phyloP scores from a whole-genome alignment of 1,140 invertebrate species.

The Pogonomyrmex barbatus region DNA sequence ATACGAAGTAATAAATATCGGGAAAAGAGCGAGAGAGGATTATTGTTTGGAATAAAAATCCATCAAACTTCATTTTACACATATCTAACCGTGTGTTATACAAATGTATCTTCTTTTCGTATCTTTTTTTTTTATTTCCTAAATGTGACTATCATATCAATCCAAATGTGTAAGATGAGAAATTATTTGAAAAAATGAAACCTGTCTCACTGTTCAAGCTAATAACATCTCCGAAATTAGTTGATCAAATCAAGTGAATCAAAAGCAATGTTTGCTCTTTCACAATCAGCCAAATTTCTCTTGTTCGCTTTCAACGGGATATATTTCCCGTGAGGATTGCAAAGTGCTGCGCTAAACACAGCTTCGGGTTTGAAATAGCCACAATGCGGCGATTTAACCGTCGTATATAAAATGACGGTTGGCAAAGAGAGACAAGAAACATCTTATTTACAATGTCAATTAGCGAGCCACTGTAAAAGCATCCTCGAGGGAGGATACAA shows the following conservation, averaged over 20 bases:
- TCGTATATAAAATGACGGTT: slow-evolving; percentile 27
- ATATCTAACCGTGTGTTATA: slow-evolving; percentile 52
- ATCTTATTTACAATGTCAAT: slow-evolving; percentile 55
- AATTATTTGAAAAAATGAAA: neutral
- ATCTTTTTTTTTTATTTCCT: slow-evolving; percentile 33
- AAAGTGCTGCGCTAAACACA: slow-evolving; percentile 31
- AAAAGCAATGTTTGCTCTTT: neutral
- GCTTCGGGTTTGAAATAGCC: slow-evolving; percentile 14
- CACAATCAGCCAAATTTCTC: slow-evolving; percentile 11
- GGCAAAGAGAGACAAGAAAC: slow-evolving; percentile 14
- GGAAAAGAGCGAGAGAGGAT: slow-evolving; percentile 50
- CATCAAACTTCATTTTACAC: slow-evolving; percentile 83
- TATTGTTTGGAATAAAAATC: slow-evolving; percentile 79
- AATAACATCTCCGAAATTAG: slow-evolving; percentile 7
- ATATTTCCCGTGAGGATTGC: slow-evolving; percentile 17
- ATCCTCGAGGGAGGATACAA: slow-evolving; percentile 5
- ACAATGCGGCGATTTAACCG: slow-evolving; percentile 13
- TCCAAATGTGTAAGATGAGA: slow-evolving; percentile 21
- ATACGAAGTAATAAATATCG: slow-evolving; percentile 65
- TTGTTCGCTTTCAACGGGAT: neutral
- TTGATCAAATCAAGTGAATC: neutral
- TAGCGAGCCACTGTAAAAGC: slow-evolving; percentile 34
- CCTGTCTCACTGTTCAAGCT: neutral
- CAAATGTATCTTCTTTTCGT: neutral
- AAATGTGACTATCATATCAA: slow-evolving; percentile 54